A percentile compares a stretch with the other conserved stretches of the same genome.
phyloP scores from a whole-genome alignment of 2,797 vertebrate species.

The Myripristis murdjan region DNA sequence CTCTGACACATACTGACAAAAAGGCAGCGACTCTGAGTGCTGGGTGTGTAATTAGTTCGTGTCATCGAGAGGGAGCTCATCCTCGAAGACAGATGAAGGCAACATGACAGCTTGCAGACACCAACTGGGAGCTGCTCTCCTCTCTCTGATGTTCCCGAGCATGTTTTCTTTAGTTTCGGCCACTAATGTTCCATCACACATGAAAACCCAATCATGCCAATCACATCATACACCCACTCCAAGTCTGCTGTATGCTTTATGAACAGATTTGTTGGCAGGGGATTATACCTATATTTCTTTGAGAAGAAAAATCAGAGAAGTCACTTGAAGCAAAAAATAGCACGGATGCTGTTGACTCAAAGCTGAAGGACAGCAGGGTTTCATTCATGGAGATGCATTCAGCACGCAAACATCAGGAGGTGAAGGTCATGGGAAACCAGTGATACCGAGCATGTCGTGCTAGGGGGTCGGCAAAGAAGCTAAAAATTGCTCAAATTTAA shows the following conservation, averaged over 20 bases:
- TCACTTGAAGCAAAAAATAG: slow-evolving; percentile 24
- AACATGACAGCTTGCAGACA: slow-evolving; percentile 58
- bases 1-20: not conserved
- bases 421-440: too few species aligned
- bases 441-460: too few species aligned
- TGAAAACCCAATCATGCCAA: slow-evolving; percentile 26
- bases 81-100: slow-evolving; percentile 50
- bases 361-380: too few species aligned
- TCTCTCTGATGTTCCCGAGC: slow-evolving; percentile 33
- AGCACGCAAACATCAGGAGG: too few species aligned
- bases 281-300: slow-evolving; percentile 2
- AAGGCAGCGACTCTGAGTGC: not conserved
- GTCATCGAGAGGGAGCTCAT: slow-evolving; percentile 25
- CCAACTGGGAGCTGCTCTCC: slow-evolving; percentile 36
- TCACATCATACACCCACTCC: not conserved
- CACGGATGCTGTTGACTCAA: slow-evolving; percentile 30
- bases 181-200: slow-evolving; percentile 40
- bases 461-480: too few species aligned
- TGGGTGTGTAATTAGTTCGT: slow-evolving; percentile 51
- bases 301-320: slow-evolving; percentile 21
- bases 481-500: too few species aligned
- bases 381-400: too few species aligned
- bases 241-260: not conserved
- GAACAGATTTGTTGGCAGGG: slow-evolving; percentile 16
- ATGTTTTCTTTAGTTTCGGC: slow-evolving; percentile 39